A percentile compares a stretch with the other conserved stretches of the same genome.
These are phyloP conservation scores for Theristicus caerulescens DNA, from an alignment of 2,113 vertebrate genomes.

Conservation along the genomic window DNA sequence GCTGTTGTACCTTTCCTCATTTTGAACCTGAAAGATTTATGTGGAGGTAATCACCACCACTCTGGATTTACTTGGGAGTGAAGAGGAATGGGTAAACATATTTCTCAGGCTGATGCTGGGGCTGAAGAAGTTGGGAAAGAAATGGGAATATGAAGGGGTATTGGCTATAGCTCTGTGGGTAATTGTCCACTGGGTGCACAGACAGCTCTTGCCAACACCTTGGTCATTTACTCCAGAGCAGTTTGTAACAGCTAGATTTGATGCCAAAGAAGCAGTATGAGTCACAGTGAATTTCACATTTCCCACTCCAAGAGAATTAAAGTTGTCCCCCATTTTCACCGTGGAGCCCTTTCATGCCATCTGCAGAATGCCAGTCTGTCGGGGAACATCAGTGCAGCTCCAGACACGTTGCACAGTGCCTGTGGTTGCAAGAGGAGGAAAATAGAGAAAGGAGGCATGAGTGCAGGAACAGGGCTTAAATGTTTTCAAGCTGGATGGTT, in stretches of 20 bases:
- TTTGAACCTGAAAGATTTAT: not conserved
- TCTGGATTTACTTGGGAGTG: not conserved
- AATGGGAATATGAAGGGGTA: not conserved
- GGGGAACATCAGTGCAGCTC: not conserved
- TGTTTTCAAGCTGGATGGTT: not conserved
- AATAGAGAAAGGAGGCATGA: rapidly evolving
- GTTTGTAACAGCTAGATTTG: not conserved
- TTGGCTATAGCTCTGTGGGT: not conserved
- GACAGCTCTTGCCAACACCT: not conserved
- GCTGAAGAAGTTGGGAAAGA: not conserved
- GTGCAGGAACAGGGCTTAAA: not conserved
- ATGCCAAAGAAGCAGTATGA: not conserved
- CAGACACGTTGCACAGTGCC: not conserved
- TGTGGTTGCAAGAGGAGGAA: not conserved
- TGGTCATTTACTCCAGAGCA: not conserved
- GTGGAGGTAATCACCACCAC: not conserved
- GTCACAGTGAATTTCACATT: not conserved
- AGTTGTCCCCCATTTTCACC: not conserved
- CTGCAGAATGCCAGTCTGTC: not conserved
- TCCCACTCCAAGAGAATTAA: not conserved
- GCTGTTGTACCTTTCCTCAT: not conserved
- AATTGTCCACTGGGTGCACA: not conserved
- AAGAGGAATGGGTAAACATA: not conserved
- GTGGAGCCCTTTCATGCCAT: not conserved
- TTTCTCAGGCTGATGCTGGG: not conserved